Base-by-base conservation (phyloP, 2,113 vertebrate genomes). In the Actenoides lindsayi region DNA sequence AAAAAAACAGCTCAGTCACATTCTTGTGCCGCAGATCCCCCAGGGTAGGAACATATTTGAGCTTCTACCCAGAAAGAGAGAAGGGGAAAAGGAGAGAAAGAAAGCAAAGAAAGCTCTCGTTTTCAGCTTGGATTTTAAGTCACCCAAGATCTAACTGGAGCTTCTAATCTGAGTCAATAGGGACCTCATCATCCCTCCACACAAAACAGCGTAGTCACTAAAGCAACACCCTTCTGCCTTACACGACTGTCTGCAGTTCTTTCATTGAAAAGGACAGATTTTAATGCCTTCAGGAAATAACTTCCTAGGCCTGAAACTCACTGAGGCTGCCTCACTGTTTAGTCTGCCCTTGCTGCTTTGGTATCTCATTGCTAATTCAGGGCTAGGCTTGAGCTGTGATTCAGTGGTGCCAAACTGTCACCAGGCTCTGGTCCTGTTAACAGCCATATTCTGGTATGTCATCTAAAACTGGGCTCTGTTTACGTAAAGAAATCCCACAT, bases 21-120 rank as follows among this genome's bases (percentile, higher is more conserved):
- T 97, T 98, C 97, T 96, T 97, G 84, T 94, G 95, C 83, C 0
- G 95, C 94, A 94, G 94, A 92, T 96, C 96, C 97, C 97, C 94
- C 74, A 59, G 96, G 97, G 96, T 91, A 90, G 79, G 90, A 96
- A 95, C 96, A 97, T 97, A 97, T 68, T 96, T 97, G 90, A 94
- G 96, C 81, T 97, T 39, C 77, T 97, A 90, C 71, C 89, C 87
- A 80, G 68, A 83, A 89, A 76, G 44, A 37, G 63, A 57, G 80
- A 92, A 87, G 77, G 65, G 78, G 64, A 37, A 79, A 90, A 89
- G 23, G 79, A 91, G 78, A 81, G 62, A 75, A 31, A 31, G 62
- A 4, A 56, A 59, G 44, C 5, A 54, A 84, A n/a, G 2, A 75
- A 71, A 84, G 69, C 54, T 83, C 57, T 79, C 2, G 15, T 94